These are phyloP conservation scores for Dasyornis broadbenti DNA, from an alignment of 2,113 vertebrate genomes.

Conservation along the genomic window DNA sequence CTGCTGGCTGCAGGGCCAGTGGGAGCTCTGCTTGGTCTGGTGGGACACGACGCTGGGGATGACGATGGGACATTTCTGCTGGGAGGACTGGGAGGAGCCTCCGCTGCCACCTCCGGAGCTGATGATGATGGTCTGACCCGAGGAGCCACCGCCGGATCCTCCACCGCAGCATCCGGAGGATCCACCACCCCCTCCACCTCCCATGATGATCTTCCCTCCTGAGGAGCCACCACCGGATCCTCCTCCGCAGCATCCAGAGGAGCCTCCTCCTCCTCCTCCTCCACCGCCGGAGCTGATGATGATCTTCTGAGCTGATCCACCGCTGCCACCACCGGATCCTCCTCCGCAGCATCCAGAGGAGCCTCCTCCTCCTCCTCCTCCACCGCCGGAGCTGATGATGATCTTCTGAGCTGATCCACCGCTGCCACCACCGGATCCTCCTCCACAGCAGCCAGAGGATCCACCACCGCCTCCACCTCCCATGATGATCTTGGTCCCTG, in stretches of 20 bases:
- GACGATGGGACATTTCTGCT: background rate
- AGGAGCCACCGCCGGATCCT: background rate
- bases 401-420: too few species aligned
- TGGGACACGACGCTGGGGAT: background rate
- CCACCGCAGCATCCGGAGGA: background rate
- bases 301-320: background rate
- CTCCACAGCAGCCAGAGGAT: background rate
- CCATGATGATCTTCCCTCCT: background rate
- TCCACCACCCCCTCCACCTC: background rate
- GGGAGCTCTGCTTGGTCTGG: constrained; percentile 13
- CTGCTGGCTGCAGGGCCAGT: background rate
- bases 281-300: background rate
- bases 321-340: background rate
- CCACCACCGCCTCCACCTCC: background rate
- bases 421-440: background rate
- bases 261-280: background rate
- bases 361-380: background rate
- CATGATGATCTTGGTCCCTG: fast-evolving
- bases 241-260: fast-evolving
- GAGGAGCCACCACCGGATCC: background rate
- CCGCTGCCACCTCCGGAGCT: background rate
- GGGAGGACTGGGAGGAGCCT: background rate
- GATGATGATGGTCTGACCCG: background rate
- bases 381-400: too few species aligned
- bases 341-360: background rate